phyloP scores from a whole-genome alignment of 2,113 vertebrate species.

The Nycticorax nycticorax region DNA sequence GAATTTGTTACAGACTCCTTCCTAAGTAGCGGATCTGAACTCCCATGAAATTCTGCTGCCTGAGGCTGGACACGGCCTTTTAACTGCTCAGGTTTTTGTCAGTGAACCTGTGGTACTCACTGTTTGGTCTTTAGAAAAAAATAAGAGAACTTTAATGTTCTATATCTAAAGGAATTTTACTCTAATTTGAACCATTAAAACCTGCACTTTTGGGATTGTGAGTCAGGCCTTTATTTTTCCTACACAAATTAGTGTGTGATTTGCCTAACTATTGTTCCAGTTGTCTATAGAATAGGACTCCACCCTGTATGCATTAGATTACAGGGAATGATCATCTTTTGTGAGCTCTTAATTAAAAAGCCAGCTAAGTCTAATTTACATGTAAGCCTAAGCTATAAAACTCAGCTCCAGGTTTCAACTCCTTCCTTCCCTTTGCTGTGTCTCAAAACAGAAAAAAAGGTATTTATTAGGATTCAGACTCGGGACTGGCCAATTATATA shows the following conservation, averaged over 20 bases:
- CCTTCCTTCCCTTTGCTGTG: not conserved
- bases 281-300: not conserved
- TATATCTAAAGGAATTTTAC: not conserved
- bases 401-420: not conserved
- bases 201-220: not conserved
- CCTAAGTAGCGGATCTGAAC: not conserved
- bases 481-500: not conserved
- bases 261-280: not conserved
- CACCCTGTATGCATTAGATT: not conserved
- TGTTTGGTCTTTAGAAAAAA: not conserved
- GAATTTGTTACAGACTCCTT: not conserved
- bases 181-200: not conserved
- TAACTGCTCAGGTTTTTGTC: not conserved
- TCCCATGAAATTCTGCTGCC: not conserved
- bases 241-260: not conserved
- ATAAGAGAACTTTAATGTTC: not conserved
- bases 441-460: not conserved
- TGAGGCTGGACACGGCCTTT: not conserved
- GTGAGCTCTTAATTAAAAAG: constrained; percentile 2
- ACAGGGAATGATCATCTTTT: not conserved
- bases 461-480: not conserved
- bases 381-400: not conserved
- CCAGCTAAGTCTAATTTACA: not conserved
- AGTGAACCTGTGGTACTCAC: not conserved
- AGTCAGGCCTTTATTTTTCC: not conserved